Evolutionary conservation across 1,140 invertebrate genomes (phyloP), one percentile per base, ranked within the genome.

Genomic region (Rhopalosiphum padi): DNA sequence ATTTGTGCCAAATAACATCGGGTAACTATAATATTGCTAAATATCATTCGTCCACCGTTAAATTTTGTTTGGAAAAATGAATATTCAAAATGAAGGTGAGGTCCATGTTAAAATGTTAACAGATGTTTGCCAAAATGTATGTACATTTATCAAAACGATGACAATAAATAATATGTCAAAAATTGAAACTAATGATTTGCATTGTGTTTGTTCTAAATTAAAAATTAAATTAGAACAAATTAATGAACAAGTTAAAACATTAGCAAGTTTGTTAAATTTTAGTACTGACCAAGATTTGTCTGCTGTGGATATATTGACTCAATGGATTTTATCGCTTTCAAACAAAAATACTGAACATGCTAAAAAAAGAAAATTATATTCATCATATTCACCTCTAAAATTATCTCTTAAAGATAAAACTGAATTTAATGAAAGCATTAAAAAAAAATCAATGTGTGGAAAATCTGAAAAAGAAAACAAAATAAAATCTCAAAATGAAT

Each of bases 361-460:
- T 25, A 93, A 86, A 30, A 93, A 93, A 93, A 82, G 91, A 53
- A 93, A 93, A 93, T 15, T 93, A 41, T 51, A 53, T 55, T 53
- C 46, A 30, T 92, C 46, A 18, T 93, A 93, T 53, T 93, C 91
- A n/a, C 91, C 91, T 41, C 82, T 93, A 37, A 93, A 93, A n/a
- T 93, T 93, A 41, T 85, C 82, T 41, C 68, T 93, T 18, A 93
- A 93, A 43, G 91, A 93, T 53, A 51, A 85, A 43, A 86, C 41
- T 86, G 91, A 86, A 22, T 3, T n/a, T 9, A 68, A 43, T 60
- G 37, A 90, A 60, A 35, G 4, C 8, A n/a, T 21, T 23, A n/a
- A 68, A 68, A 68, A n/a, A n/a, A 60, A 68, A n/a, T n/a, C 18
- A 43, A 68, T 30, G 1, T 55, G 9, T 83, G 11, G 7, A 85